Conservation (phyloP, 2,888 invertebrate species). For the Tethea ocularis region DNA sequence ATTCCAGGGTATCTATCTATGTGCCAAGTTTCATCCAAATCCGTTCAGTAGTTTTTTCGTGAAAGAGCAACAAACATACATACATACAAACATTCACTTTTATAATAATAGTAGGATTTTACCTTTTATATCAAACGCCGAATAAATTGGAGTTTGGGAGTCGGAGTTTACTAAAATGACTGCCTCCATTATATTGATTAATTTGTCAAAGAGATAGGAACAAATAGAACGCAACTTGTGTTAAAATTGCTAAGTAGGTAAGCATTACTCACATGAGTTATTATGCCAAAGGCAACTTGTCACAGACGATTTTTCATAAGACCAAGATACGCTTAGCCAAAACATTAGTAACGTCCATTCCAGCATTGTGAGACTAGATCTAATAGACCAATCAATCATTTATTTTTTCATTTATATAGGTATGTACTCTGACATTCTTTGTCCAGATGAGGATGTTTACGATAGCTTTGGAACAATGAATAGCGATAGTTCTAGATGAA, state of each 20-base stretch:
- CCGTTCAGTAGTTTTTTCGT: too few species aligned
- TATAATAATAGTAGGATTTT: too few species aligned
- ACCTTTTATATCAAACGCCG: too few species aligned
- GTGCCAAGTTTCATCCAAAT: too few species aligned
- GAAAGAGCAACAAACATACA: too few species aligned
- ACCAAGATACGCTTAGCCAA: slow-evolving; percentile 32
- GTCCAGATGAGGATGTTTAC: slow-evolving; percentile 21
- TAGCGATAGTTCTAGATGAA: slow-evolving; percentile 12
- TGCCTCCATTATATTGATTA: too few species aligned
- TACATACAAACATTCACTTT: too few species aligned
- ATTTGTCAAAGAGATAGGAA: too few species aligned
- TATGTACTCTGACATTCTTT: background rate
- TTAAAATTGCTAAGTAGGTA: background rate
- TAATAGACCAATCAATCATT: slow-evolving; percentile 2
- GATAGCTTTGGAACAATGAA: slow-evolving; percentile 24
- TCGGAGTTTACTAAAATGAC: background rate
- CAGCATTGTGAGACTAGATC: slow-evolving; percentile 34
- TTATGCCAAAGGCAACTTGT: slow-evolving; percentile 57
- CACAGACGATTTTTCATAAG: slow-evolving; percentile 36
- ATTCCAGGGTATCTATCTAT: too few species aligned
- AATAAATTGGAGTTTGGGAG: too few species aligned
- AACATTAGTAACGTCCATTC: slow-evolving; percentile 39
- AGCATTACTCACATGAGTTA: slow-evolving; percentile 53
- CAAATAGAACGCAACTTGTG: background rate
- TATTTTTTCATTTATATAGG: slow-evolving; percentile 2